Base-by-base conservation (phyloP, 2,888 invertebrate genomes). In the Crematogaster levior region DNA sequence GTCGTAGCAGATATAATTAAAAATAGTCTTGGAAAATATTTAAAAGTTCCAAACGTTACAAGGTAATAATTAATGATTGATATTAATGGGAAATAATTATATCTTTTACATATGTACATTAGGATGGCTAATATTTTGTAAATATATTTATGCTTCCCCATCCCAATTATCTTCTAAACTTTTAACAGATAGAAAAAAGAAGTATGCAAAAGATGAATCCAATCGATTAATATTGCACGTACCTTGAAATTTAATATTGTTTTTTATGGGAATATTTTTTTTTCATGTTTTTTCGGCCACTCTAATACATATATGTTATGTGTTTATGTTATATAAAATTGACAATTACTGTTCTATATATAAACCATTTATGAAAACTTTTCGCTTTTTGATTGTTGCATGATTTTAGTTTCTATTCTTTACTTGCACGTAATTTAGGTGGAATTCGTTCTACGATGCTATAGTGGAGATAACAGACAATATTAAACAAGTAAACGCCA, bases 41-140 rank as follows among this genome's bases (percentile, higher is more conserved):
- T 66, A 30, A 66, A 66, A 66, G 30, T 66, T 66, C 66, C 66
- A 66, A 66, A 66, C 18, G 30, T 30, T 66, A 66, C 66, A 66
- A 48, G 48, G 48, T 66, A 65, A n/a, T n/a, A n/a, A n/a, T n/a
- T n/a, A n/a, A n/a, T n/a, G n/a, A n/a, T n/a, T n/a, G n/a, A n/a
- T n/a, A 65, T 65, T 65, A 43, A 27, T 65, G 3, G 24, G 12
- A 65, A 65, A 65, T 43, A 65, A 65, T 40, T 65, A 46, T 65
- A 65, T 65, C 43, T n/a, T n/a, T n/a, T n/a, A n/a, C n/a, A n/a
- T n/a, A n/a, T n/a, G n/a, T n/a, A n/a, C n/a, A n/a, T n/a, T n/a
- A n/a, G n/a, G n/a, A n/a, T n/a, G n/a, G n/a, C n/a, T n/a, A 30
- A 60, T 60, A 24, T 43, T 63, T 63, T 63, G 15, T 63, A 63